Conservation (phyloP, 2,797 vertebrate genomes). For the Odontamblyopus lacepedii region DNA sequence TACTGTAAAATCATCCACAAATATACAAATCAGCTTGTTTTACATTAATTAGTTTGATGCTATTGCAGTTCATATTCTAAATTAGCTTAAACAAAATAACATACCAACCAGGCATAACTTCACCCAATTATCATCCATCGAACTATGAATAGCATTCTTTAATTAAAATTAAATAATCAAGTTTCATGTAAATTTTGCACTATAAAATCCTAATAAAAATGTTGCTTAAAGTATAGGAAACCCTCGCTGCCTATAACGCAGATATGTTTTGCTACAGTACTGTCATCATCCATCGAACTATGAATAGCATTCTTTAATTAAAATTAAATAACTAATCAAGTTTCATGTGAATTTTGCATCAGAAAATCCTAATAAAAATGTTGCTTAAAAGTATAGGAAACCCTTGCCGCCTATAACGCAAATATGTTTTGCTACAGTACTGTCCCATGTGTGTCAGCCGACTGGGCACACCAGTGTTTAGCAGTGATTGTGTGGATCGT, state of each 20-base stretch:
- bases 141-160: no score
- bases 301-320: no score
- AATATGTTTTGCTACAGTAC: background rate
- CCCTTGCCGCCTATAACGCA: background rate
- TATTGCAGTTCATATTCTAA: no score
- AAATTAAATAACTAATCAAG: background rate
- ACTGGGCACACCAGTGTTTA: constrained; percentile 56
- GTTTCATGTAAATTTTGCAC: background rate
- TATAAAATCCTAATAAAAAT: background rate
- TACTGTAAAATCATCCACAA: no score
- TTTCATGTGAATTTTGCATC: background rate
- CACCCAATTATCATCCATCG: no score
- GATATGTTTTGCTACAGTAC: background rate
- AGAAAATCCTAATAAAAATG: background rate
- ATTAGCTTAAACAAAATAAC: no score
- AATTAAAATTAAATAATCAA: background rate
- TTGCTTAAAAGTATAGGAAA: background rate
- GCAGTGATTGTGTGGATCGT: constrained; percentile 49
- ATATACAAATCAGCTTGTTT: no score
- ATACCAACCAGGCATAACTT: no score
- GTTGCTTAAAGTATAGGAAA: background rate
- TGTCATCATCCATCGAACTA: background rate
- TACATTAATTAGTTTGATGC: no score
- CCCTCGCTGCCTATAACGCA: background rate
- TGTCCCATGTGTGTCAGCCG: constrained; percentile 22